Evolutionary conservation across 2,888 invertebrate genomes (phyloP).

Genomic region (Cheilosia vulpina): DNA sequence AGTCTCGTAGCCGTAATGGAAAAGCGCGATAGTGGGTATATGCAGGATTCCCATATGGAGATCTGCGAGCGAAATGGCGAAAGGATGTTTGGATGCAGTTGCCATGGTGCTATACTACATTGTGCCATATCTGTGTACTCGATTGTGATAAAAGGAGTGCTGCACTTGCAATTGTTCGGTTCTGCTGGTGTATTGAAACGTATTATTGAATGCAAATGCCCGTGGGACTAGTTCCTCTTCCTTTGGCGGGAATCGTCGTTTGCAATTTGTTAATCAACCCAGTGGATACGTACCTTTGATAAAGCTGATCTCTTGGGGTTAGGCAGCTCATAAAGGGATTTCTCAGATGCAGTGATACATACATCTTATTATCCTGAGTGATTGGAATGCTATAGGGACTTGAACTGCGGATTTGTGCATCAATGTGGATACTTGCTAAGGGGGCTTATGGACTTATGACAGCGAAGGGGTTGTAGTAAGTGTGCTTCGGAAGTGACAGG

Average conservation of each 20-base stretch:
- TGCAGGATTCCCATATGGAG: conserved; percentile 11
- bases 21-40: conserved; percentile 44
- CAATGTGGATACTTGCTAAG: too few species aligned
- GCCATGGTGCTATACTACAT: conserved; percentile 2
- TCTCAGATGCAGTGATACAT: too few species aligned
- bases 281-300: conserved; percentile 12
- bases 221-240: neutral
- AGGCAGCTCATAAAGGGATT: too few species aligned
- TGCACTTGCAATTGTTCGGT: conserved; percentile 1
- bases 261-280: conserved; percentile 41
- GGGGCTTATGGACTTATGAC: too few species aligned
- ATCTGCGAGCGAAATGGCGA: conserved; percentile 12
- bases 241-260: conserved; percentile 1
- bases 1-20: conserved; percentile 57
- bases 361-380: too few species aligned
- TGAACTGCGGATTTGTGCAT: too few species aligned
- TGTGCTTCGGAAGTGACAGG: too few species aligned
- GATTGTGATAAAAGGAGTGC: conserved; percentile 13
- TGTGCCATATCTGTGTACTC: conserved; percentile 21
- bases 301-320: conserved; percentile 14
- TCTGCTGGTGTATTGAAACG: conserved; percentile 16
- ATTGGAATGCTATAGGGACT: too few species aligned
- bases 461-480: too few species aligned
- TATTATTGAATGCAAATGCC: conserved; percentile 39
- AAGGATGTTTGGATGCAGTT: conserved; percentile 12